Base-by-base conservation (phyloP, 2,888 invertebrate species). In the Steinernema carpocapsae region DNA sequence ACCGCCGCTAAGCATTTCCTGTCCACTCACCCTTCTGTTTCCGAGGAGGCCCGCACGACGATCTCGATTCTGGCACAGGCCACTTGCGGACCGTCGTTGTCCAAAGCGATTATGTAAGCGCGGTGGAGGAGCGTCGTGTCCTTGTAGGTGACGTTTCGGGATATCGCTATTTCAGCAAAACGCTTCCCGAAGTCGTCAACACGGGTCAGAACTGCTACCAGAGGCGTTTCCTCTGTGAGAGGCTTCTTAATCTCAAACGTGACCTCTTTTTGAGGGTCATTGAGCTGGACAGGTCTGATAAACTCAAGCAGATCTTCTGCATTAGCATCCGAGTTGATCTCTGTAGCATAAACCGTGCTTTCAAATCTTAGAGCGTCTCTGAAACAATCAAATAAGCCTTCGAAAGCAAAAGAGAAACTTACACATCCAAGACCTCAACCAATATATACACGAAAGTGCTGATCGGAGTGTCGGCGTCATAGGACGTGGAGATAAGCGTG, bases 101-200 rank as follows among this genome's bases (percentile, higher is more conserved):
- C 56, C 24, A 56, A 14, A 1, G 56, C 56, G 26, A 17, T 19
- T 4, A 56, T 56, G 56, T 56, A 56, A 17, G 26, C 22, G 26
- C 56, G 56, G 17, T 56, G 56, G 24, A 56, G 56, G 26, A 56
- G 22, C 6, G 56, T 12, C 2, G 24, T 7, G 26, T 56, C 56
- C 24, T 56, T 26, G 56, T 56, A 26, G 56, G 56, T 24, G 10
- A 26, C 56, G 26, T 26, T 56, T 6, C 56, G 56, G 6, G 26
- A 7, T 4, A 56, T 4, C 2, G 56, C 26, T 10, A 56, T 26
- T 17, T 56, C 56, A 26, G 56, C 56, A 56, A 56, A 56, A 22
- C 56, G 56, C 26, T 56, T 56, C 26, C 56, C 56, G 17, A 56
- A 56, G 26, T 56, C 56, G 26, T 56, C 56, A 26, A 56, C 17